Evolutionary conservation across 2,888 invertebrate genomes (phyloP).

Genomic region (Aleiodes testaceus): DNA sequence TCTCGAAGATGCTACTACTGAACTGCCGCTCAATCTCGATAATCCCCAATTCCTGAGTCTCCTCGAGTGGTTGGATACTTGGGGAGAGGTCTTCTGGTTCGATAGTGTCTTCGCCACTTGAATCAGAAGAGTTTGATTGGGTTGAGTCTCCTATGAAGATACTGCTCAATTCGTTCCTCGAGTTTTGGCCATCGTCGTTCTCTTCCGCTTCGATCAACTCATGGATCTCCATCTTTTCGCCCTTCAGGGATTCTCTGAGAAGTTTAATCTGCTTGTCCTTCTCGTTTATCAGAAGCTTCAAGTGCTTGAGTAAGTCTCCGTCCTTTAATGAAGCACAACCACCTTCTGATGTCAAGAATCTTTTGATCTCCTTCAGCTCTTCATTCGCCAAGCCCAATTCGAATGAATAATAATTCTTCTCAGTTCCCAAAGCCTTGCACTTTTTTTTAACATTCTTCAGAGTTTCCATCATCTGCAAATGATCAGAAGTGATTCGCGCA

Average conservation of each 20-base stretch:
- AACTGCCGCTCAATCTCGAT: constrained; percentile 17
- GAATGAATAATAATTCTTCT: constrained; percentile 58
- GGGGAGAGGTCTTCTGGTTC: constrained; percentile 8
- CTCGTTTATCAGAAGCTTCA: constrained; percentile 47
- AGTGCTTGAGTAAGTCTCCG: constrained; percentile 40
- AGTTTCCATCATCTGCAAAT: constrained; percentile 50
- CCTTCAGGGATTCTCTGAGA: constrained; percentile 31
- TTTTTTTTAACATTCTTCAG: constrained; percentile 54
- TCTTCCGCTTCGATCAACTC: constrained; percentile 37
- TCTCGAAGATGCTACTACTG: constrained; percentile 42
- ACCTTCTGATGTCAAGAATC: constrained; percentile 42
- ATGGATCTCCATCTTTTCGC: constrained; percentile 33
- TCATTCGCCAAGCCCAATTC: constrained; percentile 53
- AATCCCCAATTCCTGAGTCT: constrained; percentile 21
- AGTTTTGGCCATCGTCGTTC: constrained; percentile 12
- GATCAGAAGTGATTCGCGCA: constrained; percentile 50
- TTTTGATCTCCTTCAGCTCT: constrained; percentile 53
- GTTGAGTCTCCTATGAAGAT: neutral
- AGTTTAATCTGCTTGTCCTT: constrained; percentile 44
- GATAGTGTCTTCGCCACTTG: constrained; percentile 24
- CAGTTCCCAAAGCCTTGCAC: constrained; percentile 51
- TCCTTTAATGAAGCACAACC: constrained; percentile 37
- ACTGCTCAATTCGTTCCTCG: constrained; percentile 3
- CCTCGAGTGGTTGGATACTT: neutral
- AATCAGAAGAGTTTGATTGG: constrained; percentile 38